Evolutionary conservation across 2,113 vertebrate species (phyloP), one percentile per base, ranked within the genome.

Genomic region (Pionites leucogaster): DNA sequence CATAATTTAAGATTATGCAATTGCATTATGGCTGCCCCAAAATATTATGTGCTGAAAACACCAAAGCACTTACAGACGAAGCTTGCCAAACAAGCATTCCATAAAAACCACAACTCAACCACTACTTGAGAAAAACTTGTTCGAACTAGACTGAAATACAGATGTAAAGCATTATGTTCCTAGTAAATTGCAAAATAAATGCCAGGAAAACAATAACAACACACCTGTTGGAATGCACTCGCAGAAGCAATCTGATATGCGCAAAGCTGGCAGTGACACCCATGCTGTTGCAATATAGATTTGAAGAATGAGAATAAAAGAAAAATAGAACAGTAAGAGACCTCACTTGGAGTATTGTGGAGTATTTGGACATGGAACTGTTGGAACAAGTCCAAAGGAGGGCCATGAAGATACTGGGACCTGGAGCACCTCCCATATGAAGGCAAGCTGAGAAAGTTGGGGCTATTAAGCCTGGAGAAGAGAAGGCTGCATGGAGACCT

Each of bases 111-210:
- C 92, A 7, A 53, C 88, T 90, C 86, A 96, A 94, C 90, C 92
- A 95, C 85, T 69, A 81, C 96, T 81, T 93, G 72, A 98, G 95
- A 79, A 89, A 83, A 97, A 98, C 97, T 96, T 98, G 97, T 95
- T 91, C 46, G 5, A 92, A 95, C 94, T 90, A 95, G 87, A 89
- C 37, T 86, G 23, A 96, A 94, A 94, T 41, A 86, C 18, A 95
- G 87, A 97, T 39, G 46, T 39, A 89, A 93, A 95, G 91, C 41
- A 97, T 44, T 57, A 74, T 6, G 42, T 52, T 68, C 62, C 35
- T 59, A 57, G 17, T 27, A 57, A 86, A 84, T 80, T 91, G 92
- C 93, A 95, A 92, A 87, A 94, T 31, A 75, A 88, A 83, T 2
- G 5, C 55, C 68, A 92, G 63, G 39, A 81, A 95, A 96, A 93